phyloP scores from a whole-genome alignment of 2,797 vertebrate genomes.

The Etheostoma perlongum region DNA sequence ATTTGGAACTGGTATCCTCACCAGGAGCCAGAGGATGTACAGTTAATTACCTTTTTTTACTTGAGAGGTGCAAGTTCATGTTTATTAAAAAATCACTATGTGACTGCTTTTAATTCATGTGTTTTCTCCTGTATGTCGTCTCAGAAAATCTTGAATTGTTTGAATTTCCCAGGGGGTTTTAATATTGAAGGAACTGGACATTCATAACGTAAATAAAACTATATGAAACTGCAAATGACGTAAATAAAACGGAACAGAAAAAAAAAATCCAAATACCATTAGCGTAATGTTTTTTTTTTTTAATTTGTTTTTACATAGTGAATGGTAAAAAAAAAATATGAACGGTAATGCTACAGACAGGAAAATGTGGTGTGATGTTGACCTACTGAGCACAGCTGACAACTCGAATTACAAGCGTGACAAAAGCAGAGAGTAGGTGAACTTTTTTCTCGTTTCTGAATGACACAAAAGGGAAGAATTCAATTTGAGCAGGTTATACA shows the following conservation, averaged over 20 bases:
- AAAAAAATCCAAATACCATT: too few species aligned
- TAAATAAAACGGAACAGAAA: too few species aligned
- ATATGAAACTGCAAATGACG: too few species aligned
- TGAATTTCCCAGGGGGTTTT: neutral
- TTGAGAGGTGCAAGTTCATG: conserved; percentile 4
- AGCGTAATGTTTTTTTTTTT: too few species aligned
- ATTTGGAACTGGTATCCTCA: conserved; percentile 33
- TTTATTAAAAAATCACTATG: neutral
- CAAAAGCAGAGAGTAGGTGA: conserved; percentile 48
- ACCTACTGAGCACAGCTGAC: conserved; percentile 38
- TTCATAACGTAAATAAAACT: neutral
- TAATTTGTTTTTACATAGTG: neutral
- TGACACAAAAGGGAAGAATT: conserved; percentile 54
- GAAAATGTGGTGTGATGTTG: conserved; percentile 33
- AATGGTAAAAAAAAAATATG: neutral
- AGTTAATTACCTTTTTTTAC: conserved; percentile 18
- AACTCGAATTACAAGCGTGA: conserved; percentile 48
- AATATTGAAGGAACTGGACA: neutral
- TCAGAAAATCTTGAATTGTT: neutral
- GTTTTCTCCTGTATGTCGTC: neutral
- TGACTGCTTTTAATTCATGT: neutral
- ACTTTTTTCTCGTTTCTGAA: conserved; percentile 53
- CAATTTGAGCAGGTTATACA: conserved; percentile 49
- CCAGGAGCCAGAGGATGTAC: conserved; percentile 6
- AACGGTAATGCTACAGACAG: neutral